These are phyloP conservation scores for Drosophila niveifrons DNA, from an alignment of 2,888 invertebrate species.

Conservation along the genomic window DNA sequence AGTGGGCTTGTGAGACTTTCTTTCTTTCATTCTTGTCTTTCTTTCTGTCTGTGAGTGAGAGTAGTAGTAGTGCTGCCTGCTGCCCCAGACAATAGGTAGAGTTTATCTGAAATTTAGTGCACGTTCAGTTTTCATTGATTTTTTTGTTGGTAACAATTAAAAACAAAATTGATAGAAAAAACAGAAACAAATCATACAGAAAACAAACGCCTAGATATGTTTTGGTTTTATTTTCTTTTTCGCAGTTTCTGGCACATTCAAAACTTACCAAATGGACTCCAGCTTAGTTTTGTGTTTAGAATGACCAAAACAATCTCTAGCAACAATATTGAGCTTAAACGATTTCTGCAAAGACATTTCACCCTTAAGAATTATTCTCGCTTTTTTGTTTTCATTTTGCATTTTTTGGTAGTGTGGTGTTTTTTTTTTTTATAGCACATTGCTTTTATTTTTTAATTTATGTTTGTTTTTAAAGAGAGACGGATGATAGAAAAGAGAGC, in stretches of 20 bases:
- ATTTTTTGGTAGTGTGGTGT: conserved; percentile 64
- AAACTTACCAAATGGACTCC: conserved; percentile 85
- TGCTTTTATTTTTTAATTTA: conserved; percentile 22
- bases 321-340: conserved; percentile 85
- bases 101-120: conserved; percentile 85
- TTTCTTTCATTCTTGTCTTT: conserved; percentile 72
- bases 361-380: conserved; percentile 87
- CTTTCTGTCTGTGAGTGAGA: conserved; percentile 75
- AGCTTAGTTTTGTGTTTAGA: conserved; percentile 84
- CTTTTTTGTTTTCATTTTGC: conserved; percentile 67
- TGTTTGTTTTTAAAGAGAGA: conserved; percentile 2
- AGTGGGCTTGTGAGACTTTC: conserved; percentile 70
- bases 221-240: conserved; percentile 71
- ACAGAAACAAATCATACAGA: conserved; percentile 72
- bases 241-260: conserved; percentile 83
- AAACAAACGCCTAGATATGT: conserved; percentile 75
- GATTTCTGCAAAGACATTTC: conserved; percentile 91
- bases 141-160: conserved; percentile 51
- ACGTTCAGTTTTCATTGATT: conserved; percentile 84
- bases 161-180: conserved; percentile 62
- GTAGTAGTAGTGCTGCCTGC: conserved; percentile 77
- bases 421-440: conserved; percentile 42
- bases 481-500: conserved; percentile 45
- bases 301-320: conserved; percentile 86
- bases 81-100: conserved; percentile 84